phyloP scores from a whole-genome alignment of 2,888 invertebrate genomes.

The Serrognathus titanus region DNA sequence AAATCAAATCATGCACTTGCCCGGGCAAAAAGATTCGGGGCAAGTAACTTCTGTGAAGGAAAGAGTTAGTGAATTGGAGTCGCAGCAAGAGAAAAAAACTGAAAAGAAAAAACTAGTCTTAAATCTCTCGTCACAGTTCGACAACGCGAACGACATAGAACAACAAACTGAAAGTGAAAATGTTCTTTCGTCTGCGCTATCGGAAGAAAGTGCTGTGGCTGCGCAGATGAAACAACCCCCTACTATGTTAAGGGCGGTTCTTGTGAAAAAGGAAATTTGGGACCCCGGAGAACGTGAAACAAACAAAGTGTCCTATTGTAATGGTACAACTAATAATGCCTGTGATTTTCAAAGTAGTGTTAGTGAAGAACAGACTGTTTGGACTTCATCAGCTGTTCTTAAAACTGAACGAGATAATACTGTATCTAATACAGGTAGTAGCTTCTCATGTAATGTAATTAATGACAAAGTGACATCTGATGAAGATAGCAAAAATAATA shows the following conservation, averaged over 20 bases:
- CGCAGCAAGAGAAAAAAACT: slow-evolving; percentile 47
- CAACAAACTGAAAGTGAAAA: neutral
- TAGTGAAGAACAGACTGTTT: slow-evolving; percentile 43
- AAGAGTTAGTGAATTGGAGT: slow-evolving; percentile 71
- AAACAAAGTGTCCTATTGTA: slow-evolving; percentile 15
- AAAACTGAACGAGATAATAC: slow-evolving; percentile 28
- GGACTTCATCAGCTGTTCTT: slow-evolving; percentile 49
- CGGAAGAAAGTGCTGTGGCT: slow-evolving; percentile 21
- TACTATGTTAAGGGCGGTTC: slow-evolving; percentile 34
- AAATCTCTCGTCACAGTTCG: slow-evolving; percentile 57
- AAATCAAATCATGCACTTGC: slow-evolving; percentile 82
- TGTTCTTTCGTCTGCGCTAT: slow-evolving; percentile 27
- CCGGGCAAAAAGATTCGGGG: slow-evolving; percentile 43
- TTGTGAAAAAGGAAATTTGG: slow-evolving; percentile 63
- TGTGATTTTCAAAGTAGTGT: slow-evolving; percentile 43
- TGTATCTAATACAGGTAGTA: slow-evolving; percentile 25
- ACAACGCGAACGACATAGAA: slow-evolving; percentile 31
- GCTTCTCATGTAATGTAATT: neutral
- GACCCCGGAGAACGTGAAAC: slow-evolving; percentile 59
- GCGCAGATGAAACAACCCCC: slow-evolving; percentile 27
- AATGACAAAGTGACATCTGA: slow-evolving; percentile 34
- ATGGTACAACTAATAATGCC: slow-evolving; percentile 41
- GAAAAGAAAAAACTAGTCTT: slow-evolving; percentile 50
- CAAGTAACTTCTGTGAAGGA: slow-evolving; percentile 58
- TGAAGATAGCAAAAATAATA: slow-evolving; percentile 32